Evolutionary conservation across 2,797 vertebrate genomes (phyloP), one percentile per base, ranked within the genome.

Genomic region (Lepilemur ruficaudatus): DNA sequence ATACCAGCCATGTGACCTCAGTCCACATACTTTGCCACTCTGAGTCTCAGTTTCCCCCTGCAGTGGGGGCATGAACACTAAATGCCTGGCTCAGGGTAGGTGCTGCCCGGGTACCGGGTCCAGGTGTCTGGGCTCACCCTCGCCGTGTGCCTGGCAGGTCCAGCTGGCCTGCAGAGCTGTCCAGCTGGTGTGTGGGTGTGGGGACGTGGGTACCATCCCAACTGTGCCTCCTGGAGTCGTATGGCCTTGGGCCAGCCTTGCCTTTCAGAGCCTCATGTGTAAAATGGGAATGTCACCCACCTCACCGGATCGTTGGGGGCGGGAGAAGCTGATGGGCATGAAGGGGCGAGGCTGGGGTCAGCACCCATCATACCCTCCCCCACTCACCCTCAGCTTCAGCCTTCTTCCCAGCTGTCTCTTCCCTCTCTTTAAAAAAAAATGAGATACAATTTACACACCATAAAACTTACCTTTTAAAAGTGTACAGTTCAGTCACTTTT

Each of bases 291-390:
- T 4, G 35, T 75, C 28, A n/a, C 22, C 52, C 61, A 75, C 48
- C 8, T n/a, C 5, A 6, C 28, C 9, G 0, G 41, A 14, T 57
- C 22, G 50, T 76, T n/a, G 7, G 4, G 50, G 20, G 28, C 18
- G 1, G 35, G 41, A 41, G 25, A 23, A 46, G 41, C 30, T 72
- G 52, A n/a, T 11, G n/a, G 28, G 12, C 0, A 3, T 15, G 23
- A 72, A 41, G 55, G 8, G 32, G 14, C 15, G n/a, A 48, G 18
- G 9, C 30, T 5, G 9, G n/a, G 41, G 17, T 52, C 38, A n/a
- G 50, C 57, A 59, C 2, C 10, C 48, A n/a, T 28, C 15, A 25
- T 6, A 25, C 4, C 50, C 35, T 9, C 79, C 52, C 15, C 57
- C 9, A 7, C 57, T 61, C 18, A 7, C 10, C 55, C 7, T 41